Conservation (phyloP, 2,888 invertebrate species). For the Baronia brevicornis region DNA sequence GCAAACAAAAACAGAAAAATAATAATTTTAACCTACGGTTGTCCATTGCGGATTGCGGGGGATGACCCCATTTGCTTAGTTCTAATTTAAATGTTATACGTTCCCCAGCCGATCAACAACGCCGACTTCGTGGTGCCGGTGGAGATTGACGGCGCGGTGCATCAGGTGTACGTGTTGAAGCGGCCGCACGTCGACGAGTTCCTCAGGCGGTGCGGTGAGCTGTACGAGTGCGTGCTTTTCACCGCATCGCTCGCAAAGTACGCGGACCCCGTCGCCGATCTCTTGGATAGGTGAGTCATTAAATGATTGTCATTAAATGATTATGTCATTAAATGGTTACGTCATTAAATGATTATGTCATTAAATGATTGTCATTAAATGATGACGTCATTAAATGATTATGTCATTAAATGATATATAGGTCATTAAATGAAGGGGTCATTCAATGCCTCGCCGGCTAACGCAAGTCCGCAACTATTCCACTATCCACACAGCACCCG, state of each 20-base stretch:
- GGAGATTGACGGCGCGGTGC: slow-evolving; percentile 99
- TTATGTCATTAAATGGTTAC: too few species aligned
- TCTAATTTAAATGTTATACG: slow-evolving; percentile 1
- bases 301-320: background rate
- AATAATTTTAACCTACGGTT: too few species aligned
- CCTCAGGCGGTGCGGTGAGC: slow-evolving; percentile 96
- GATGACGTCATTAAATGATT: too few species aligned
- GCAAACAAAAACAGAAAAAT: too few species aligned
- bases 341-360: too few species aligned
- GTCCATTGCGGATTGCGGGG: too few species aligned
- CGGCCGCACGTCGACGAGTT: slow-evolving; percentile 99
- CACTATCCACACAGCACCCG: too few species aligned
- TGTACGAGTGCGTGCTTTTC: slow-evolving; percentile 99
- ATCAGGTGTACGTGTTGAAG: slow-evolving; percentile 99
- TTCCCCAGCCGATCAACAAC: slow-evolving; percentile 95
- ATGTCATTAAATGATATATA: too few species aligned
- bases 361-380: background rate
- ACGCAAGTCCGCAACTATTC: too few species aligned
- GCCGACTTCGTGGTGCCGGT: slow-evolving; percentile 99
- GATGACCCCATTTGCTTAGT: background rate
- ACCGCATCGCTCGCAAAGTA: slow-evolving; percentile 99
- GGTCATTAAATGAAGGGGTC: too few species aligned
- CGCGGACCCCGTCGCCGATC: slow-evolving; percentile 99
- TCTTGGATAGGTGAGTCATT: slow-evolving; percentile 84
- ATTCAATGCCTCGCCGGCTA: too few species aligned